phyloP scores from a whole-genome alignment of 2,797 vertebrate genomes.

The Pantherophis alleghaniensis region DNA sequence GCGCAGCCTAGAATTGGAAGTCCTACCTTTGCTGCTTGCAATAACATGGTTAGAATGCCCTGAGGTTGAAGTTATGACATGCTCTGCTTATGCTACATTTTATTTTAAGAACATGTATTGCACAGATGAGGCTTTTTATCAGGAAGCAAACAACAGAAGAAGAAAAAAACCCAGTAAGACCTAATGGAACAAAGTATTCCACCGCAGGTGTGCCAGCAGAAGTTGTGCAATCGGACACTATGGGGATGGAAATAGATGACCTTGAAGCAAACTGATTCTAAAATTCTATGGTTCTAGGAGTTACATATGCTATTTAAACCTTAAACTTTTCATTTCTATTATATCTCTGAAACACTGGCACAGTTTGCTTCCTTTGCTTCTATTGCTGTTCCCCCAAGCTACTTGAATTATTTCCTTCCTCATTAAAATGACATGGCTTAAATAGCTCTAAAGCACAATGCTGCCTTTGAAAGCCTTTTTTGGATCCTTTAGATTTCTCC shows the following conservation, averaged over 20 bases:
- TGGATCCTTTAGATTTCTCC: neutral
- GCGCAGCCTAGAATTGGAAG: neutral
- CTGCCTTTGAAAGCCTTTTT: neutral
- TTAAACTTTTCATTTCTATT: neutral
- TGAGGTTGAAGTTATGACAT: neutral
- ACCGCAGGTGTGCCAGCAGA: neutral
- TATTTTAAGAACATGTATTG: neutral
- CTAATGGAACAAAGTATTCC: neutral
- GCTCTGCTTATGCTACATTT: neutral
- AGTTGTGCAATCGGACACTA: neutral
- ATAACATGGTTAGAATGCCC: neutral
- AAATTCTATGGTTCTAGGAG: neutral
- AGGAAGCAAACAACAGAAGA: neutral
- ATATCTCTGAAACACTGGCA: neutral
- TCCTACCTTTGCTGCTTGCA: neutral
- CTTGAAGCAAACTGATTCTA: neutral
- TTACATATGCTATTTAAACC: neutral
- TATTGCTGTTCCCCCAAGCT: neutral
- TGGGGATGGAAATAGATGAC: neutral
- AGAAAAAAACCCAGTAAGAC: neutral
- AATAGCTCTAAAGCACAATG: neutral
- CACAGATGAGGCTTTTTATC: neutral
- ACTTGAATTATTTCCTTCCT: neutral
- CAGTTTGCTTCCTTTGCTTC: neutral
- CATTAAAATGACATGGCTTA: neutral